phyloP scores from a whole-genome alignment of 2,113 vertebrate genomes.

The Myotis brandtii region DNA sequence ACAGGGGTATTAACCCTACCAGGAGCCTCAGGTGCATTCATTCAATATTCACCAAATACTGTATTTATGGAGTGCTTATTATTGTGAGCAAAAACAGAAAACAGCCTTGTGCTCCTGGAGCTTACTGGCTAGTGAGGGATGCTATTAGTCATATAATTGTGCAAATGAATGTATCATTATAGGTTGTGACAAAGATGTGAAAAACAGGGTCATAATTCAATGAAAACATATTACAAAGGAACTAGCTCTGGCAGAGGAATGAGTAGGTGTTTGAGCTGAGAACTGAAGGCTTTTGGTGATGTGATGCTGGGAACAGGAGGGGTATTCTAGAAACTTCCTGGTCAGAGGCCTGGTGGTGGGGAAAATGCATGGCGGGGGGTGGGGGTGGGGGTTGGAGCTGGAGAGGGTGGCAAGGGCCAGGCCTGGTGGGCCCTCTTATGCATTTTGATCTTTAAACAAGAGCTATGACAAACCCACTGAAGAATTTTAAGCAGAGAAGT shows the following conservation, averaged over 20 bases:
- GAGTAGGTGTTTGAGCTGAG: not conserved
- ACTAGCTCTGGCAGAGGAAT: not conserved
- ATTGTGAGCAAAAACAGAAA: not conserved
- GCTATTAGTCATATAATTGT: not conserved
- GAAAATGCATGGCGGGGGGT: fast-evolving
- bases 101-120: not conserved
- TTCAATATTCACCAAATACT: not conserved
- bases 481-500: not conserved
- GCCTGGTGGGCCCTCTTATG: not conserved
- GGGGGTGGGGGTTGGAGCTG: not conserved
- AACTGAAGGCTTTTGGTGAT: not conserved
- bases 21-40: not conserved
- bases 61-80: not conserved
- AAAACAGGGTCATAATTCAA: not conserved
- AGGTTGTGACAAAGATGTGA: not conserved
- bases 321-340: not conserved
- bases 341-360: not conserved
- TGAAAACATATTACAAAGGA: not conserved
- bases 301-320: not conserved
- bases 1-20: not conserved
- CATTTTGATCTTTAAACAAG: not conserved
- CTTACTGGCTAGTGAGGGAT: not conserved
- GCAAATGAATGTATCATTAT: not conserved
- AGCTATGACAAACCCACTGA: not conserved
- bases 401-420: not conserved